A percentile compares a stretch with the other conserved stretches of the same genome.
Conservation (phyloP, 2,797 vertebrate species). For the Silurus aristotelis region DNA sequence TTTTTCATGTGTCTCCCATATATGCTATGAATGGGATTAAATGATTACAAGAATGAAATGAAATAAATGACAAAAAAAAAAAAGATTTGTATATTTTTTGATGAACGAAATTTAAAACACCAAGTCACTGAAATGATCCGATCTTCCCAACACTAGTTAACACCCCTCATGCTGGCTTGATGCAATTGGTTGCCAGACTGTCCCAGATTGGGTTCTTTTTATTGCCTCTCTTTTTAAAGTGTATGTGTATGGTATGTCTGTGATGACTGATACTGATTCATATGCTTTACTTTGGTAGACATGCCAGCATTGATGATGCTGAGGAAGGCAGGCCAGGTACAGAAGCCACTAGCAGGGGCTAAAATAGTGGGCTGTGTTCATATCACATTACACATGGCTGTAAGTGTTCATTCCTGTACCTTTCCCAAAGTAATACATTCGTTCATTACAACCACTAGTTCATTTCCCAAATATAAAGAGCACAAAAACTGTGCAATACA, state of each 20-base stretch:
- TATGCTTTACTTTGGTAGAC: constrained; percentile 62
- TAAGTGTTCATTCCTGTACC: constrained; percentile 67
- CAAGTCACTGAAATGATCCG: too few relatives aligned
- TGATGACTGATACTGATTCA: background rate
- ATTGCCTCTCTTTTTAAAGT: background rate
- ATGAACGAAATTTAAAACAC: too few relatives aligned
- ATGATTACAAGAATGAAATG: too few relatives aligned
- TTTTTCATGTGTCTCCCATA: too few relatives aligned
- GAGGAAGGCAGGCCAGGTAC: constrained; percentile 86
- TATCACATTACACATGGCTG: constrained; percentile 91
- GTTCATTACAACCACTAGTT: background rate
- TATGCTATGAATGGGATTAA: too few relatives aligned
- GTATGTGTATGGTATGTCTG: background rate
- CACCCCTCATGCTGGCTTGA: background rate
- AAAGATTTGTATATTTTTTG: too few relatives aligned
- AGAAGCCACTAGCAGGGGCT: constrained; percentile 89
- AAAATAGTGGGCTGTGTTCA: constrained; percentile 94
- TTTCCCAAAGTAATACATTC: background rate
- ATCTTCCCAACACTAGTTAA: too few relatives aligned
- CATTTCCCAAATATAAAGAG: background rate
- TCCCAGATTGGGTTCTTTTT: background rate
- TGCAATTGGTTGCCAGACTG: background rate
- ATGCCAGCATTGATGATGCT: constrained; percentile 92
- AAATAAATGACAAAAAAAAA: too few relatives aligned
- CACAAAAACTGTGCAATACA: background rate